These are phyloP conservation scores for Alsophila aescularia DNA, from an alignment of 2,888 invertebrate genomes.

Conservation along the genomic window DNA sequence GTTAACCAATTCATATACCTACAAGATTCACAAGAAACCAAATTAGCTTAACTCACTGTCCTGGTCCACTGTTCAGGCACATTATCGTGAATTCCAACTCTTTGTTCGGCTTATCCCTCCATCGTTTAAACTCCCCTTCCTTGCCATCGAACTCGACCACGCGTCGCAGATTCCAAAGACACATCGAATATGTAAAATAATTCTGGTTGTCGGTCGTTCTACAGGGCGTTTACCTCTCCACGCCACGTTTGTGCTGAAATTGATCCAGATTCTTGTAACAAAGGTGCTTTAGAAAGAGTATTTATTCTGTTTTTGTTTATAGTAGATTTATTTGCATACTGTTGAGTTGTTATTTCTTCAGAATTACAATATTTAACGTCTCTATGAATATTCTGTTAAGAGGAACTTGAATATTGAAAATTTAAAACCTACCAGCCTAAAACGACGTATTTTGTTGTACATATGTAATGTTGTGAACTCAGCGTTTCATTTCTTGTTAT, in stretches of 20 bases:
- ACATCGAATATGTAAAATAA: constrained; percentile 61
- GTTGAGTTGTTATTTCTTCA: not conserved
- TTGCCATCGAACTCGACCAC: constrained; percentile 14
- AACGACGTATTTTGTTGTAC: too few species aligned
- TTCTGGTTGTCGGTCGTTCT: constrained; percentile 49
- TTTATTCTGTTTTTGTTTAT: not conserved
- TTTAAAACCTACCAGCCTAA: not conserved
- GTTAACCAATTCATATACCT: not conserved
- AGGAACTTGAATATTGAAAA: too few species aligned
- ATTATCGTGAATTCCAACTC: constrained; percentile 12
- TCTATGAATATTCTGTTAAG: too few species aligned
- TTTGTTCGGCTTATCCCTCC: constrained; percentile 18
- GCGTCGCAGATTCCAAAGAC: constrained; percentile 40
- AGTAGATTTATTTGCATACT: not conserved
- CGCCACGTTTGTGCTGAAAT: constrained; percentile 49
- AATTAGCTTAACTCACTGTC: constrained; percentile 15
- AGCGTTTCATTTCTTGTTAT: constrained; percentile 9
- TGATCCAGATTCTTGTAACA: constrained; percentile 45
- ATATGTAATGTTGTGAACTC: not conserved
- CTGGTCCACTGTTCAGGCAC: not conserved
- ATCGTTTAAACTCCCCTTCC: constrained; percentile 13
- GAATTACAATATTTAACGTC: too few species aligned
- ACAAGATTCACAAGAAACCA: constrained; percentile 6
- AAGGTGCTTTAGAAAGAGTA: constrained; percentile 15
- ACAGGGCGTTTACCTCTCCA: constrained; percentile 57